phyloP scores from a whole-genome alignment of 1,140 invertebrate species.

The Cyphomyrmex costatus region DNA sequence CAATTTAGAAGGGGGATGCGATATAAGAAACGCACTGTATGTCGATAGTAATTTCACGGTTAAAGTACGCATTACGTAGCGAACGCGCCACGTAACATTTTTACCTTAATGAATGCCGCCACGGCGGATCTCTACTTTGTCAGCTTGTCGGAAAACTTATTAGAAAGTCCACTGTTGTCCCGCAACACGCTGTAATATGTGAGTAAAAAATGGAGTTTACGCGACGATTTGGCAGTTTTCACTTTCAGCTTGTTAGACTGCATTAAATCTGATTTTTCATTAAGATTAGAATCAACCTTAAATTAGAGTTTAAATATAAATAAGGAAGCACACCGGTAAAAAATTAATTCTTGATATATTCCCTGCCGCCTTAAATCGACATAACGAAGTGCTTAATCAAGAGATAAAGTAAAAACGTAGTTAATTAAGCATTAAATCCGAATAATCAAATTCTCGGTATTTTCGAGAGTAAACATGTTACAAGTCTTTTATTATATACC shows the following conservation, averaged over 20 bases:
- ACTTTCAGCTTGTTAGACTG: background rate
- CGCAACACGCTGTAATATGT: background rate
- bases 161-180: conserved; percentile 39
- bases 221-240: conserved; percentile 10
- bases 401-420: background rate
- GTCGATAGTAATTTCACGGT: conserved; percentile 15
- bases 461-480: conserved; percentile 5
- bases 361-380: background rate
- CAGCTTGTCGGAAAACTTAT: conserved; percentile 5
- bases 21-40: background rate
- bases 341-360: background rate
- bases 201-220: background rate
- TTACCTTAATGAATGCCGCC: conserved; percentile 17
- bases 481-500: conserved; percentile 2
- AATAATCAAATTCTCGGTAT: background rate
- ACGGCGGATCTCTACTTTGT: conserved; percentile 1
- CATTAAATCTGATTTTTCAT: background rate
- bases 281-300: background rate
- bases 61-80: conserved; percentile 7
- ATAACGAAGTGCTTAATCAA: background rate
- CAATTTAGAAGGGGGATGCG: background rate
- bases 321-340: background rate
- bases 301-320: background rate
- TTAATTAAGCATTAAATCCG: conserved; percentile 27
- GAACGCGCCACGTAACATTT: conserved; percentile 27